A percentile compares a stretch with the other conserved stretches of the same genome.
Evolutionary conservation across 2,888 invertebrate genomes (phyloP).

Genomic region (Conistra vaccinii): DNA sequence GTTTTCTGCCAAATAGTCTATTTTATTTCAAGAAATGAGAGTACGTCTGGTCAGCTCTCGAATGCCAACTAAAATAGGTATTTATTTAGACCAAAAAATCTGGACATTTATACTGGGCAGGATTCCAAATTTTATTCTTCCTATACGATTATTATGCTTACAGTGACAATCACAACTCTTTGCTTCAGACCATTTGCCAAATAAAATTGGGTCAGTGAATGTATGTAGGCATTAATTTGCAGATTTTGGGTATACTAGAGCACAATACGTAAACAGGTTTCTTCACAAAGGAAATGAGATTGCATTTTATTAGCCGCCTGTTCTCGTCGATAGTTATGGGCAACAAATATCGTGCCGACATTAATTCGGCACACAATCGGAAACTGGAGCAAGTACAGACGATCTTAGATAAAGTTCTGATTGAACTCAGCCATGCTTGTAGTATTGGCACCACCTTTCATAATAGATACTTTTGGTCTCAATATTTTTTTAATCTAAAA

Average conservation of each 20-base stretch:
- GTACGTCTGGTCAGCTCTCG: too few species aligned
- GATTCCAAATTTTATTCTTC: conserved; percentile 1
- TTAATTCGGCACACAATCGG: conserved; percentile 31
- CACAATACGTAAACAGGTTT: not conserved
- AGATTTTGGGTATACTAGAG: not conserved
- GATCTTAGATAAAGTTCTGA: conserved; percentile 36
- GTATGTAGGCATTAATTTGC: not conserved
- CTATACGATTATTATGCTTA: not conserved
- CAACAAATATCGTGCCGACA: conserved; percentile 26
- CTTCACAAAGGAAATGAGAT: conserved; percentile 25
- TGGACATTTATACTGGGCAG: not conserved
- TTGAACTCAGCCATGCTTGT: conserved; percentile 32
- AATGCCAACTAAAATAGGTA: not conserved
- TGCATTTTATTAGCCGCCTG: conserved; percentile 22
- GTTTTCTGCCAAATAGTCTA: not conserved
- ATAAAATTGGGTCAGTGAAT: not conserved
- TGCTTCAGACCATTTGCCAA: not conserved
- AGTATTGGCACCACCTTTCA: not conserved
- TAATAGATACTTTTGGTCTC: not conserved
- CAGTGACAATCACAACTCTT: not conserved
- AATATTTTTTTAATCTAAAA: conserved; percentile 11
- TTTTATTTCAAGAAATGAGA: not conserved
- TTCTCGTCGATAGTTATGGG: conserved; percentile 14
- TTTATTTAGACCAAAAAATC: not conserved
- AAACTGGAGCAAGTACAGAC: conserved; percentile 24